Percentiles rank a stretch among this genome's conserved stretches.
These are phyloP conservation scores for Amiota minor DNA, from an alignment of 2,888 invertebrate species.

Conservation along the genomic window DNA sequence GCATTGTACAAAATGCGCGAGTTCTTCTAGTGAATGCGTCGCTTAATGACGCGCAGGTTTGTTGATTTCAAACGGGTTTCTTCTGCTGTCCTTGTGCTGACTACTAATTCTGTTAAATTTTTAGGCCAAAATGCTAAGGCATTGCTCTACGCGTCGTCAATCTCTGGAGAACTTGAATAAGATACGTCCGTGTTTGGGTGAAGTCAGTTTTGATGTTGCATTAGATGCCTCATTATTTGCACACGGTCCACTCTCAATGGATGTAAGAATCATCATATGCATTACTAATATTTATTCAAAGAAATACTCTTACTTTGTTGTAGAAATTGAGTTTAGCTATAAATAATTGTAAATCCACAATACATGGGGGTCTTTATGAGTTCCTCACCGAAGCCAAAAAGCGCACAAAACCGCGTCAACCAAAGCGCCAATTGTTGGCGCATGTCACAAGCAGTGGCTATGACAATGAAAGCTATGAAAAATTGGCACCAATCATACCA, in stretches of 20 bases:
- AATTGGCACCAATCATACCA: constrained; percentile 85
- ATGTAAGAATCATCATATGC: constrained; percentile 75
- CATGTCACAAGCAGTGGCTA: constrained; percentile 48
- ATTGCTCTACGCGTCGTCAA: constrained; percentile 69
- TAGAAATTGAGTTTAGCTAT: constrained; percentile 73
- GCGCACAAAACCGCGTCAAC: constrained; percentile 57
- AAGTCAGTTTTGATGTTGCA: constrained; percentile 82
- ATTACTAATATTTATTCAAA: not conserved
- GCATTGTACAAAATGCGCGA: constrained; percentile 80
- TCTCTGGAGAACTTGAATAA: constrained; percentile 73
- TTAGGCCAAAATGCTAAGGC: constrained; percentile 69
- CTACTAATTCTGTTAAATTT: constrained; percentile 8
- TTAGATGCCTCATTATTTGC: constrained; percentile 86
- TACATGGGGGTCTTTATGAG: constrained; percentile 75
- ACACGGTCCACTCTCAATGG: constrained; percentile 88
- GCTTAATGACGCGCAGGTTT: constrained; percentile 78
- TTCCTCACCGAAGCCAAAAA: constrained; percentile 74
- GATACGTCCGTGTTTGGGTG: constrained; percentile 80
- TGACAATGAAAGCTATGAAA: constrained; percentile 76
- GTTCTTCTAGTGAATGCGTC: constrained; percentile 83
- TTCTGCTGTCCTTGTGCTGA: not conserved
- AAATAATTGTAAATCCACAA: constrained; percentile 74
- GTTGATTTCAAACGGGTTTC: not conserved
- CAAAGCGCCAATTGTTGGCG: constrained; percentile 33
- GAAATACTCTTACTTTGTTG: constrained; percentile 31